phyloP scores from a whole-genome alignment of 2,888 invertebrate genomes.

The Parthenolecanium corni region DNA sequence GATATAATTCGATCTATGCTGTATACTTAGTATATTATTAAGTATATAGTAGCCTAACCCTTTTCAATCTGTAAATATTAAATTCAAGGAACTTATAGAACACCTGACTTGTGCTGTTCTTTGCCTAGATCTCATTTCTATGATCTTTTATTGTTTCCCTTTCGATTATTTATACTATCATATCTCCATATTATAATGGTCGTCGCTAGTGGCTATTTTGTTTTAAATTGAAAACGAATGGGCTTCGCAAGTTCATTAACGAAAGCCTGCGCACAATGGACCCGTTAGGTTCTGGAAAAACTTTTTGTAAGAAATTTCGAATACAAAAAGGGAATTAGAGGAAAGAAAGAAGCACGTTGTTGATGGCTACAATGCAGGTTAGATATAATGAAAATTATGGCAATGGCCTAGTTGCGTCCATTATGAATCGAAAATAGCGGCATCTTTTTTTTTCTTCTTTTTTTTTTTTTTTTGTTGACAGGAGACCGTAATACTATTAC shows the following conservation, averaged over 20 bases:
- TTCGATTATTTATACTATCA: neutral
- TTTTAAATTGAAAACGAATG: neutral
- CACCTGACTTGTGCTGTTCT: no score
- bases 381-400: conserved; percentile 13
- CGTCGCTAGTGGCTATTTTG: neutral
- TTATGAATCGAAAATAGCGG: neutral
- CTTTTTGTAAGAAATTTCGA: conserved; percentile 7
- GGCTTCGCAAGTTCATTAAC: conserved; percentile 17
- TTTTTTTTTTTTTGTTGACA: no score
- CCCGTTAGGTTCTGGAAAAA: neutral
- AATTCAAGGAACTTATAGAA: no score
- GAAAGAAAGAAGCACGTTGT: no score
- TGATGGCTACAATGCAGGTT: neutral
- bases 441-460: neutral
- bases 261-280: neutral
- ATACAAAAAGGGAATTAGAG: neutral
- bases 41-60: no score
- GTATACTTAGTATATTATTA: no score
- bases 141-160: no score
- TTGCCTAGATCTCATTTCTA: no score
- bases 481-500: neutral
- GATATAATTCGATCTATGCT: no score
- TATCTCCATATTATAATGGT: neutral
- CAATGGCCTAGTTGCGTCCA: conserved; percentile 12
- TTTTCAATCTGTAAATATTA: no score